Evolutionary conservation across 2,113 vertebrate species (phyloP), one percentile per base, ranked within the genome.

Genomic region (Scortum barcoo): DNA sequence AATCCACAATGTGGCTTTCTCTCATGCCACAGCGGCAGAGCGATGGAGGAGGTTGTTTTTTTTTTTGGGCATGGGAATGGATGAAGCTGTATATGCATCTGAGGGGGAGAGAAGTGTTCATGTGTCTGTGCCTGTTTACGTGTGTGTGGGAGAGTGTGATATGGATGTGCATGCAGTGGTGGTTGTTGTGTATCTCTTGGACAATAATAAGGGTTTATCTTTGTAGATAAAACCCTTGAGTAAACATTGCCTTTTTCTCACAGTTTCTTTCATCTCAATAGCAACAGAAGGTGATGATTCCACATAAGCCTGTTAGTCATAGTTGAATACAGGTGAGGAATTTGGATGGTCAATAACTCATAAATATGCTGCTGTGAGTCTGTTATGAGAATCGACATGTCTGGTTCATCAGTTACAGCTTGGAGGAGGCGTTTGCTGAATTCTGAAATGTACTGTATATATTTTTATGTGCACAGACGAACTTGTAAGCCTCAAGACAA

Each of bases 311-410:
- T 86, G 92, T 93, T 92, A 90, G 92, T 86, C 86, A 89, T 81
- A 85, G 87, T 88, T 80, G 90, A 67, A 89, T 85, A 81, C 83
- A 93, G 83, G 92, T 94, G 93, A 86, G 93, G 93, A 93, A 93
- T 94, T 86, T 80, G 75, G 28, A 87, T 83, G 89, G 88, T 90
- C 81, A 79, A 70, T 89, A 89, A 86, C 71, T 90, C 81, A 87
- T 71, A 81, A 84, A 83, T 71, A 72, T 16, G 24, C 7, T 4
- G 42, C 38, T 73, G 62, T 79, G 69, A 65, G 61, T 78, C 20
- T 28, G 48, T 79, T 69, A 63, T 80, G 78, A 74, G 28, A 78
- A 51, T 4, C 69, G 80, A 76, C 69, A 63, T 54, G 57, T 65
- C n/a, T 68, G 50, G 28, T 54, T 66, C 9, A 54, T 81, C 36